Conservation (phyloP, 2,113 vertebrate genomes). For the Halcyon malimbica region DNA sequence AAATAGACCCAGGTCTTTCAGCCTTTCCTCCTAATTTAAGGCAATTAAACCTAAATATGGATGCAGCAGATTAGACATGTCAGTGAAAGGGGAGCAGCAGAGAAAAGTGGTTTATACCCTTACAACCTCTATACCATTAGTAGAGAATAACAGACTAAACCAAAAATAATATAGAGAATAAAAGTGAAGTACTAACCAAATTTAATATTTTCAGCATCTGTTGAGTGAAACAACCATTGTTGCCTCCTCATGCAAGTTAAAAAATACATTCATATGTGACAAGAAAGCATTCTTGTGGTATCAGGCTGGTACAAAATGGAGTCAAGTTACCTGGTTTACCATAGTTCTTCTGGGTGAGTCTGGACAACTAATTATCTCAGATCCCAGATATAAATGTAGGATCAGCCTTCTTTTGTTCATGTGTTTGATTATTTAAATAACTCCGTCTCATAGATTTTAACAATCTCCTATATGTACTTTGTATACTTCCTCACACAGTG, state of each 20-base stretch:
- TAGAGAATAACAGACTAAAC: background rate
- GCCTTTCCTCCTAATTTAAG: too few species aligned
- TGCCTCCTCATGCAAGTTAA: background rate
- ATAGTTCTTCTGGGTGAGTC: background rate
- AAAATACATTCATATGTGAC: background rate
- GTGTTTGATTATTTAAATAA: background rate
- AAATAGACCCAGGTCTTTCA: too few species aligned
- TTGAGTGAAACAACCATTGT: background rate
- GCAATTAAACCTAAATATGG: background rate
- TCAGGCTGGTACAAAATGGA: background rate
- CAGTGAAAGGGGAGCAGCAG: background rate
- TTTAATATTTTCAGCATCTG: background rate
- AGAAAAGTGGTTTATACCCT: background rate
- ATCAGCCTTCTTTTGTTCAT: background rate
- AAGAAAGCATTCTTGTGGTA: background rate
- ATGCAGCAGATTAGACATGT: background rate
- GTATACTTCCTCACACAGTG: background rate
- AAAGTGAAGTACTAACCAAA: background rate
- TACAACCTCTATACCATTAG: background rate
- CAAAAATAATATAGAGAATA: background rate
- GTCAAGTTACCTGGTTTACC: background rate
- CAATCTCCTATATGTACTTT: background rate
- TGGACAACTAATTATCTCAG: background rate
- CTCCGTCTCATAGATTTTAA: background rate
- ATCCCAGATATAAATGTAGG: background rate